These are phyloP conservation scores for Halictus rubicundus DNA, from an alignment of 1,140 invertebrate genomes.

Conservation along the genomic window DNA sequence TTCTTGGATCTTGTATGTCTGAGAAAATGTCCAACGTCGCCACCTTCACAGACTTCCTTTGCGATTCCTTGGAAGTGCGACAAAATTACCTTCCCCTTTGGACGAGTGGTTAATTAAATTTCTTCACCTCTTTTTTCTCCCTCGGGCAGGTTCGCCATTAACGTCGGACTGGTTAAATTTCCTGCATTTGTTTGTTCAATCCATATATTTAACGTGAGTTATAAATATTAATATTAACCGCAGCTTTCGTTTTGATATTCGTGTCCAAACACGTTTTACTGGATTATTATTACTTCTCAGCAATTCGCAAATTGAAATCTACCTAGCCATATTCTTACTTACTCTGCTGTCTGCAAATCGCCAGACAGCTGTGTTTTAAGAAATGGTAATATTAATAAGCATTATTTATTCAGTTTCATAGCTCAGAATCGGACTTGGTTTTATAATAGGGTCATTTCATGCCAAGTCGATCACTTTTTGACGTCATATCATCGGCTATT, in stretches of 20 bases:
- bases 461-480: no score
- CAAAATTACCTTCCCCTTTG: conserved; percentile 38
- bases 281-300: no score
- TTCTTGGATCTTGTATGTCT: conserved; percentile 23
- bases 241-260: neutral
- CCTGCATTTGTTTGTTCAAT: conserved; percentile 6
- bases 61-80: conserved; percentile 31
- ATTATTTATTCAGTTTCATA: no score
- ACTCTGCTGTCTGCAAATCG: no score
- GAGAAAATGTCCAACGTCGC: conserved; percentile 19
- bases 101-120: conserved; percentile 30
- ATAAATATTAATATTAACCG: neutral
- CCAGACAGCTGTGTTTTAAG: no score
- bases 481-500: no score
- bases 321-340: no score
- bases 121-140: conserved; percentile 26
- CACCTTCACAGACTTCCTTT: conserved; percentile 25
- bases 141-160: conserved; percentile 9
- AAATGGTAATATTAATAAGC: no score
- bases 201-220: neutral
- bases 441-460: no score
- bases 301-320: neutral
- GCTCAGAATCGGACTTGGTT: no score
- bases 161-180: conserved; percentile 18
- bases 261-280: no score